A percentile compares a stretch with the other conserved stretches of the same genome.
Conservation (phyloP, 2,113 vertebrate species). For the Australoheros scitulus region DNA sequence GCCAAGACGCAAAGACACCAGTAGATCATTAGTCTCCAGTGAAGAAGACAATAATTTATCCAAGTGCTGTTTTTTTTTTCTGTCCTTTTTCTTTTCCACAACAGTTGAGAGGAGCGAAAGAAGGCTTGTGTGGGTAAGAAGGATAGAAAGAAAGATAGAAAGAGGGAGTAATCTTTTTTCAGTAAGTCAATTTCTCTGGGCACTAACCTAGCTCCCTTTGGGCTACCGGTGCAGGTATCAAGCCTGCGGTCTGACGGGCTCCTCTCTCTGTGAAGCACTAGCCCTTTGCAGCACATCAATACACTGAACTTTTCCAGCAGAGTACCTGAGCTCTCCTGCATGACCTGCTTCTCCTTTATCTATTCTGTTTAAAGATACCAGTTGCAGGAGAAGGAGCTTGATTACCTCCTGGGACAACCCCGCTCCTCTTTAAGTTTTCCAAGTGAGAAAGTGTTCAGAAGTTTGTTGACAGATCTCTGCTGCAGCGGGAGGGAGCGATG, state of each 20-base stretch:
- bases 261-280: conserved; percentile 62
- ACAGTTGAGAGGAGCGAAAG: conserved; percentile 37
- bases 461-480: conserved; percentile 74
- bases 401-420: conserved; percentile 73
- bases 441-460: conserved; percentile 72
- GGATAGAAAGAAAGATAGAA: not conserved
- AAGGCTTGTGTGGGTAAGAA: conserved; percentile 7
- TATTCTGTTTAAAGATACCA: conserved; percentile 73
- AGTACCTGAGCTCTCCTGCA: conserved; percentile 66
- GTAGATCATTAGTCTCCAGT: conserved; percentile 73
- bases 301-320: conserved; percentile 70
- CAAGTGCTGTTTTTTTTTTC: not conserved
- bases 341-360: conserved; percentile 73
- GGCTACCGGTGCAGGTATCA: conserved; percentile 69
- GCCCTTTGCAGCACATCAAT: conserved; percentile 72
- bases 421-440: conserved; percentile 69
- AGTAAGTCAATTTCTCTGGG: conserved; percentile 54
- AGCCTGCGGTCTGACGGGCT: conserved; percentile 53
- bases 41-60: conserved; percentile 67
- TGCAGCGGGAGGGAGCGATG: conserved; percentile 60
- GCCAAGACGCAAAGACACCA: conserved; percentile 61
- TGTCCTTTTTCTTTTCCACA: conserved; percentile 7
- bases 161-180: conserved; percentile 23
- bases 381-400: conserved; percentile 61
- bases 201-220: conserved; percentile 42